Base-by-base conservation (phyloP, 2,797 vertebrate species). In the Gymnothorax javanicus region DNA sequence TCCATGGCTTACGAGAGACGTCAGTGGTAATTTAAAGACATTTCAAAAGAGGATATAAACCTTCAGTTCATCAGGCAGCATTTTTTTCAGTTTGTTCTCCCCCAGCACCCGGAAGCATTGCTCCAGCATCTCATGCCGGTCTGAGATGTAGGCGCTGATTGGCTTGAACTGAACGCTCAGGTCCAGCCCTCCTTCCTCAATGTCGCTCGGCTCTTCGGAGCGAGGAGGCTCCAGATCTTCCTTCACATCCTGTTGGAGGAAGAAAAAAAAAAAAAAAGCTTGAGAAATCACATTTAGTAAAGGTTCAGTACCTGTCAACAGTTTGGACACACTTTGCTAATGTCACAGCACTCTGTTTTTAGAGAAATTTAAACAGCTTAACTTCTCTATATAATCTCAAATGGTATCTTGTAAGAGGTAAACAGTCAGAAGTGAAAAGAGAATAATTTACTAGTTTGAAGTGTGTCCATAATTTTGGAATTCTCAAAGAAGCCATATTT, bases 11-110 rank as follows among this genome's bases (percentile, higher is more conserved):
- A 7, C 17, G 17, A 64, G 20, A 64, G 62, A 64, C 23, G 62
- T 20, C 2, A 64, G 62, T 23, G 7, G 62, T 20, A 69, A 25
- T 69, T 11, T 69, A 17, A 27, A 25, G 9, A 33, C 73, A 57
- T 75, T 79, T 50, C 12, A 43, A 33, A 8, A 56, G 9, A 15
- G 60, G 56, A 50, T 27, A 62, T 57, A 7, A 94, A 99, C 98
- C 98, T 99, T 99, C 82, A 99, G 94, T 84, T 97, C 96, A 87
- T 98, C 98, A 0, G 98, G 98, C 81, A 99, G 94, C 98, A 99
- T 99, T 92, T 97, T 98, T 85, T 95, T 95, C 1, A 99, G 93
- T 88, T 99, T 99, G 87, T 95, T 97, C 89, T 99, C 97, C 0
- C 98, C 97, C 87, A 99, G 94, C 77, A 99, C 96, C 71, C 92